Conservation (phyloP, 2,888 invertebrate genomes). For the Linnaemya tessellans region DNA sequence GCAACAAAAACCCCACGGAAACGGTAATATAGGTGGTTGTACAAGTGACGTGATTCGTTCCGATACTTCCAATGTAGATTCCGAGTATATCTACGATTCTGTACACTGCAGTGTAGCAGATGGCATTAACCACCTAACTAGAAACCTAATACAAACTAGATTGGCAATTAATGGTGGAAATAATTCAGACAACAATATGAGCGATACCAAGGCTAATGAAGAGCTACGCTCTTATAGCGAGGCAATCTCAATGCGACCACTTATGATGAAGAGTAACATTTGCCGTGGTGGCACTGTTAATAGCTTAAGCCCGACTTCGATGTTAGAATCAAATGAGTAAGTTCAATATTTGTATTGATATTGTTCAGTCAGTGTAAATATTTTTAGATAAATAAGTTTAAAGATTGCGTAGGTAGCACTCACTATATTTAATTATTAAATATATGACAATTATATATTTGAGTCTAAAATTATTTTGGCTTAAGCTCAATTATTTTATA, state of each 20-base stretch:
- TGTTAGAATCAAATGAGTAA: slow-evolving; percentile 79
- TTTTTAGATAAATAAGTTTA: too few relatives aligned
- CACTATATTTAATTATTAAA: too few relatives aligned
- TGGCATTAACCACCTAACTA: slow-evolving; percentile 82
- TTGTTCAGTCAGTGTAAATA: background rate
- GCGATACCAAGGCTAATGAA: slow-evolving; percentile 73
- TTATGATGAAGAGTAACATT: slow-evolving; percentile 79
- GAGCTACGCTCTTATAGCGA: slow-evolving; percentile 84
- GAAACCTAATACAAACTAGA: slow-evolving; percentile 81
- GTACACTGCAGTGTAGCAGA: slow-evolving; percentile 81
- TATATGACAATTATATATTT: too few relatives aligned
- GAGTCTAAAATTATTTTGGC: too few relatives aligned
- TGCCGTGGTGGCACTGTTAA: slow-evolving; percentile 73
- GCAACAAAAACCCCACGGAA: slow-evolving; percentile 77
- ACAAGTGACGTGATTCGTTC: slow-evolving; percentile 46
- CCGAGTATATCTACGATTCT: slow-evolving; percentile 78
- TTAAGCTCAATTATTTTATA: too few relatives aligned
- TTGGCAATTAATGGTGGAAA: slow-evolving; percentile 75
- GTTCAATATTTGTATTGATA: slow-evolving; percentile 70
- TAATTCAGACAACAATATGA: slow-evolving; percentile 71
- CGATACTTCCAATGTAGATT: slow-evolving; percentile 53
- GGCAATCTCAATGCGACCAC: slow-evolving; percentile 88
- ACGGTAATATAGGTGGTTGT: slow-evolving; percentile 71
- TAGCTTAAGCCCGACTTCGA: slow-evolving; percentile 71
- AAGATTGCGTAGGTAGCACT: too few relatives aligned